Evolutionary conservation across 2,113 vertebrate species (phyloP), one percentile per base, ranked within the genome.

Genomic region (Prunella himalayana): DNA sequence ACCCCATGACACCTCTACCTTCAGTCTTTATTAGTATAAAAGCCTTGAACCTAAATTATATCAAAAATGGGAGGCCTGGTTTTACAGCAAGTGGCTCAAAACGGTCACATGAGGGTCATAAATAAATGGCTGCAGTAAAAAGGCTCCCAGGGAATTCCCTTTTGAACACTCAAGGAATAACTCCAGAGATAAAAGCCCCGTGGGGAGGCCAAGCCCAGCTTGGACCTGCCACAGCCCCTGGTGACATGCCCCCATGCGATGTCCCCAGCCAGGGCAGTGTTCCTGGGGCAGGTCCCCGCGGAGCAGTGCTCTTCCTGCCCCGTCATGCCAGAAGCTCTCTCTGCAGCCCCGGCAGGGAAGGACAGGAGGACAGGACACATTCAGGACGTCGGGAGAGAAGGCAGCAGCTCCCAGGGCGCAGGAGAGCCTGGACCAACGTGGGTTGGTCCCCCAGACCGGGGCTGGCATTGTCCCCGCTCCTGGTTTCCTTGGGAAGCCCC

Each of bases 1-100:
- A 45, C 8, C 13, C 2, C 0, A 0, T 5, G 15, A 37, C 59
- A 50, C 22, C 11, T 8, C 76, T 71, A 6, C 42, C 15, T 92
- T 92, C 71, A 35, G 17, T 95, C 75, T 96, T 97, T 95, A 97
- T 97, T 97, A 56, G 57, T 97, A 95, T 57, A 95, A 96, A 97
- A 96, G 41, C 51, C 23, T 88, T 88, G 41, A 80, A 54, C 42
- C 42, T 31, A 53, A 82, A 57, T 65, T 4, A 72, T 93, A 85
- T 92, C 1, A 96, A 96, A 95, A 94, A 53, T 0, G 31, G 20
- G 66, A 75, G 41, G 37, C 14, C 22, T 49, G 27, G 8, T 82
- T 82, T 82, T 49, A 85, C 31, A n/a, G 68, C 31, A 31, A 5
- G 14, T 69, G 63, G 63, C 71, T 92, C 57, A 51, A 82, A 79